Base-by-base conservation (phyloP, 2,113 vertebrate species). In the Siphamia tubifer region DNA sequence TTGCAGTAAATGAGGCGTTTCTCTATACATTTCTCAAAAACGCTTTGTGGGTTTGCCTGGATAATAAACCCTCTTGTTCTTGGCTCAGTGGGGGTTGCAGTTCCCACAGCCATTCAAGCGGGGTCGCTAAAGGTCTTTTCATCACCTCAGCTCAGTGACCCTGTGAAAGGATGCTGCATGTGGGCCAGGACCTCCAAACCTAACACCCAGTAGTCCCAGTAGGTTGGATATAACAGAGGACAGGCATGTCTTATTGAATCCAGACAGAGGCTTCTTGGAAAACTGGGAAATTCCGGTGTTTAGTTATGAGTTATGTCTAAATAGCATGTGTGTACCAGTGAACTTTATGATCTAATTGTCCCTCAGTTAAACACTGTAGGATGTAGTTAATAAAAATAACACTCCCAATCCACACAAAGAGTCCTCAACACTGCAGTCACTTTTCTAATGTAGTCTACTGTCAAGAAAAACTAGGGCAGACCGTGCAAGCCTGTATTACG, bases 111-210 rank as follows among this genome's bases (percentile, higher is more conserved):
- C 68, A 38, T 38, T 73, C 87, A 60, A 84, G 68, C 58, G 90
- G 89, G 77, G 91, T 84, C 90, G 78, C 89, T 86, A 71, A 85
- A 79, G 86, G 40, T 87, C 89, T 89, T 87, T 81, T 79, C 56
- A 72, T 74, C 12, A 23, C 64, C 51, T 43, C 36, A 15, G 42
- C 61, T 66, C 56, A 47, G 60, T 72, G 80, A 74, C 77, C 73
- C 78, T 55, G 42, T 13, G 16, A 47, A 32, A 63, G 43, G 53
- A 32, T 42, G 38, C 54, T 44, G 54, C 32, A 24, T 61, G 64
- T 20, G 42, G 39, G 36, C 62, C 52, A 36, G 43, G 47, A 51
- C 67, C 84, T 71, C 39, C 39, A 25, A 56, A 74, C 47, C n/a
- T 35, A 55, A 74, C 71, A 48, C 47, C 39, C 62, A 47, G 58